Base-by-base conservation (phyloP, 2,888 invertebrate genomes). In the Heliconius cydno region DNA sequence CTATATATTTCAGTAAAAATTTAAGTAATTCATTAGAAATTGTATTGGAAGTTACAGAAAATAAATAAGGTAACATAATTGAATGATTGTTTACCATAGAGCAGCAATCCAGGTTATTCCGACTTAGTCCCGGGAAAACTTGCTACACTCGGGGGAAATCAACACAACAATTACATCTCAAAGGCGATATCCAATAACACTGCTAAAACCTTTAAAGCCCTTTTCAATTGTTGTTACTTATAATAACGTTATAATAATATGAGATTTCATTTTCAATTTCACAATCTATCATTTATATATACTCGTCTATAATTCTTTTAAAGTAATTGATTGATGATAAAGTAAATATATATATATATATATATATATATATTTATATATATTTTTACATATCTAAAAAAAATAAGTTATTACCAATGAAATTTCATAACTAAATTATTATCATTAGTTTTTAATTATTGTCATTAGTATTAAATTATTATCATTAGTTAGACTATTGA, bases 121-220 rank as follows among this genome's bases (percentile, higher is more conserved):
- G 86, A 85, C 85, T 85, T 85, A 85, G 86, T 84, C 84, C 83
- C 84, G 85, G 85, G 89, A 88, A 91, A 90, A 90, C 90, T 89
- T 87, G 87, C 86, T 84, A 83, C 82, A 87, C 94, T 88, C 93
- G 67, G 82, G 94, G 94, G 94, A 94, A 94, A 94, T 94, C 94
- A 94, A 85, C 90, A 88, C 91, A 90, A 93, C 94, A 94, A 94
- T 94, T 93, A 94, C 93, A 92, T 91, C 90, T 89, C 90, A 89
- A 92, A 92, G 90, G 91, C 91, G 90, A 88, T 89, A 90, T 89
- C 91, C 91, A 92, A 93, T 92, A 93, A 89, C 90, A 91, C 87
- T 87, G 86, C 85, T 85, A 87, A 87, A 91, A 89, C 80, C 81
- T 91, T 92, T 90, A 89, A 91, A 90, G 88, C 88, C 78, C 78